phyloP scores from a whole-genome alignment of 2,797 vertebrate species.

The Botia kubotai region DNA sequence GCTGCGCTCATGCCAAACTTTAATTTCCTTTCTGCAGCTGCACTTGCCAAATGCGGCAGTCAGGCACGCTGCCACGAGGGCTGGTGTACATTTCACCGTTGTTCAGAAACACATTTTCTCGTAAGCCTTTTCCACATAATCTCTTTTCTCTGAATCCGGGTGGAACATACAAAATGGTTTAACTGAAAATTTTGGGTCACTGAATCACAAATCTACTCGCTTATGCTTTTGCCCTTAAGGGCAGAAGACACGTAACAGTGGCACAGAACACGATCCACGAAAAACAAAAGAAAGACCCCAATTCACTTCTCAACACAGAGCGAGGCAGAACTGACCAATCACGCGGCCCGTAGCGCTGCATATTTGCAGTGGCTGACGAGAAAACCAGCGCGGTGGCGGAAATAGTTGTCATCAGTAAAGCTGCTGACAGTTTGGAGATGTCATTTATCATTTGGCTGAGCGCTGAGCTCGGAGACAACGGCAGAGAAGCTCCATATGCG shows the following conservation, averaged over 20 bases:
- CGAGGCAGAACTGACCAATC: neutral
- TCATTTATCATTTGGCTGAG: constrained; percentile 65
- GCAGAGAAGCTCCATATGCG: constrained; percentile 51
- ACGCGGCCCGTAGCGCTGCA: constrained; percentile 22
- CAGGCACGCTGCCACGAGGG: constrained; percentile 66
- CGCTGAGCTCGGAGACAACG: constrained; percentile 40
- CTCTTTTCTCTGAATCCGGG: constrained; percentile 66
- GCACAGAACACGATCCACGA: neutral
- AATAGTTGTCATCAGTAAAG: constrained; percentile 57
- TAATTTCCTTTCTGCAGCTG: constrained; percentile 68
- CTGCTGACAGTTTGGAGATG: constrained; percentile 62
- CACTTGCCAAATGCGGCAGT: constrained; percentile 61
- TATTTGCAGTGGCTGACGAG: constrained; percentile 32
- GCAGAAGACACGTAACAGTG: too few relatives aligned
- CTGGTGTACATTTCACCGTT: constrained; percentile 71
- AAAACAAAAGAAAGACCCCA: constrained; percentile 9
- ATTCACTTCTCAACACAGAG: too few relatives aligned
- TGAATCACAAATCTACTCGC: constrained; percentile 48
- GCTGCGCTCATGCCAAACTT: constrained; percentile 64
- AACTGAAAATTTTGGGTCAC: constrained; percentile 66
- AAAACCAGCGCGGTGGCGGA: constrained; percentile 23
- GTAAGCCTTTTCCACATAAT: constrained; percentile 72
- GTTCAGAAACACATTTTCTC: constrained; percentile 73
- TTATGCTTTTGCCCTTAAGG: too few relatives aligned
- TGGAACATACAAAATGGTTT: constrained; percentile 65